Percentiles rank a stretch among this genome's conserved stretches.
phyloP scores from a whole-genome alignment of 2,113 vertebrate genomes.

The Laticauda laticaudata region DNA sequence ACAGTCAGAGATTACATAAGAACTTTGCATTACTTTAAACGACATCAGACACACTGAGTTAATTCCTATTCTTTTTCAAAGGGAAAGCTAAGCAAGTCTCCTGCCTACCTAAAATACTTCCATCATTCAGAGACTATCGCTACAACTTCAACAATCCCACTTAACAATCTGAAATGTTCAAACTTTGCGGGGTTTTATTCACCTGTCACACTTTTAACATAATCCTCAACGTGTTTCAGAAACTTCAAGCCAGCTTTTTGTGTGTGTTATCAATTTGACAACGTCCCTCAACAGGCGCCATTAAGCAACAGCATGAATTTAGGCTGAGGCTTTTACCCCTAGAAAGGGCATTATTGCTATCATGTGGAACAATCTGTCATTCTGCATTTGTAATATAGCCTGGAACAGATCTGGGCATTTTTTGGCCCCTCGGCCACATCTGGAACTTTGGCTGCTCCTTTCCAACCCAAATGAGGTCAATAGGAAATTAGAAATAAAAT shows the following conservation, averaged over 20 bases:
- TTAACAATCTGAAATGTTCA: neutral
- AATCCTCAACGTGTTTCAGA: neutral
- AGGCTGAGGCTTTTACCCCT: neutral
- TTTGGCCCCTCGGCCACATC: neutral
- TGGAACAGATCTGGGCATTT: neutral
- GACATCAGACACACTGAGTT: conserved; percentile 30
- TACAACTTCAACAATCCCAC: neutral
- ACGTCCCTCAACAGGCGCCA: neutral
- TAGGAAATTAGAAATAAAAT: neutral
- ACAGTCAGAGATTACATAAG: conserved; percentile 52
- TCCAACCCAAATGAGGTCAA: neutral
- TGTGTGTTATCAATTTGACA: neutral
- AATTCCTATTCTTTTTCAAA: conserved; percentile 33
- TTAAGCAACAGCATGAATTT: neutral
- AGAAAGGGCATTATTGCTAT: neutral
- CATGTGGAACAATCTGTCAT: neutral
- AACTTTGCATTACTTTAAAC: conserved; percentile 47
- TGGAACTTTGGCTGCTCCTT: neutral
- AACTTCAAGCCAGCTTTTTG: neutral
- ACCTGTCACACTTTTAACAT: neutral
- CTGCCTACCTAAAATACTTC: conserved; percentile 19
- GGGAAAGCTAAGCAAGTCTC: conserved; percentile 2
- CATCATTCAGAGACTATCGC: conserved; percentile 31
- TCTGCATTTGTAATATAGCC: neutral
- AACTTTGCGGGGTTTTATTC: neutral